These are phyloP conservation scores for Clanis bilineata DNA, from an alignment of 2,888 invertebrate genomes.

Conservation along the genomic window DNA sequence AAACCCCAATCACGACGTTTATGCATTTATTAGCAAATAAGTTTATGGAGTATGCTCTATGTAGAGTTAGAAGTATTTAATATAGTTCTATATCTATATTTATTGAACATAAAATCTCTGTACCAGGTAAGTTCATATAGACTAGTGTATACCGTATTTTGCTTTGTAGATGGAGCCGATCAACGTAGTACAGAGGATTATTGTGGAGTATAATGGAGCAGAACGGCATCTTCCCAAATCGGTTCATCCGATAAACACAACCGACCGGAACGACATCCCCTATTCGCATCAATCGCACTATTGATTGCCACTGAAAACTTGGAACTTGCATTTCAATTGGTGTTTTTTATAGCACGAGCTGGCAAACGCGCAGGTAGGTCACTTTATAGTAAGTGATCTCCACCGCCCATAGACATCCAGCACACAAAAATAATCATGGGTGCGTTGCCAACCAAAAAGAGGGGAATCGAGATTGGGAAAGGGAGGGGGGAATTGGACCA, in stretches of 20 bases:
- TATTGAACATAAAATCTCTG: neutral
- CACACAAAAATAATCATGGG: too few species aligned
- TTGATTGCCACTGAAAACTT: constrained; percentile 57
- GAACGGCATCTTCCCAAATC: constrained; percentile 68
- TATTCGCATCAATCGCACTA: constrained; percentile 67
- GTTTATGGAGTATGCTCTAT: too few species aligned
- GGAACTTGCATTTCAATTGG: constrained; percentile 22
- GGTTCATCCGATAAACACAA: constrained; percentile 74
- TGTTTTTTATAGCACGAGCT: neutral
- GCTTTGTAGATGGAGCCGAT: constrained; percentile 7
- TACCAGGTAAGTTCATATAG: neutral
- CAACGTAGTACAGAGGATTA: constrained; percentile 52
- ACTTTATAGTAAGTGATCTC: too few species aligned
- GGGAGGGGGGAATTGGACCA: too few species aligned
- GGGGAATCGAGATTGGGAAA: too few species aligned
- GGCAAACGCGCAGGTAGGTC: too few species aligned
- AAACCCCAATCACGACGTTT: too few species aligned
- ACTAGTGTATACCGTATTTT: constrained; percentile 10
- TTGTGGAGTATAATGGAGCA: constrained; percentile 71
- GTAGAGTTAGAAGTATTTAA: too few species aligned
- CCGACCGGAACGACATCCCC: constrained; percentile 74
- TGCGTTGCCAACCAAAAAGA: too few species aligned
- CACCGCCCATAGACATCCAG: too few species aligned
- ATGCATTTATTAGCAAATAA: too few species aligned
- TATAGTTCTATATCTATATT: neutral